A percentile compares a stretch with the other conserved stretches of the same genome.
Conservation (phyloP, 2,888 invertebrate species). For the Lampropteryx suffumata region DNA sequence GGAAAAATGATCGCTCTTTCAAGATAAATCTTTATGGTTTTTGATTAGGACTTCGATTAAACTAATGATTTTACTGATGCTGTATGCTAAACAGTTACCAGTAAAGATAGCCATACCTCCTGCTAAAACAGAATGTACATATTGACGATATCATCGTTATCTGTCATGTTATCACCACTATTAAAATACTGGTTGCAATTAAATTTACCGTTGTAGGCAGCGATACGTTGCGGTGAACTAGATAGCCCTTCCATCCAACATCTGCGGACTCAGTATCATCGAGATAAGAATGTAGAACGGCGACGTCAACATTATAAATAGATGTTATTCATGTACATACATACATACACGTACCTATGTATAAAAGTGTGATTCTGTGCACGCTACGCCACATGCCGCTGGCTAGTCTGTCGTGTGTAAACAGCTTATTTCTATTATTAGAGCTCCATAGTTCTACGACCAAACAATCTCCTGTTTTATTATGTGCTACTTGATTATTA, state of each 20-base stretch:
- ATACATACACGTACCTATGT: conserved; percentile 51
- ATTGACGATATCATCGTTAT: too few relatives aligned
- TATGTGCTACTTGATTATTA: conserved; percentile 14
- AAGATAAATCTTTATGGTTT: too few relatives aligned
- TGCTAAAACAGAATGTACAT: too few relatives aligned
- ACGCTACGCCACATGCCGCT: conserved; percentile 57
- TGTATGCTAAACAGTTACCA: too few relatives aligned
- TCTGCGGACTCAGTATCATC: conserved; percentile 61
- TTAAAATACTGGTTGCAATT: conserved; percentile 15
- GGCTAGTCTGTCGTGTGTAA: conserved; percentile 53
- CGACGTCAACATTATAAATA: conserved; percentile 79
- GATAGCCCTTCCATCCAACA: conserved; percentile 33
- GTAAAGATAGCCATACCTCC: too few relatives aligned
- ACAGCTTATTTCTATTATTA: conserved; percentile 53
- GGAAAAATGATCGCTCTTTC: too few relatives aligned
- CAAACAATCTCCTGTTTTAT: conserved; percentile 33
- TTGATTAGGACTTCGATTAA: too few relatives aligned
- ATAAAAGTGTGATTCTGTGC: conserved; percentile 51
- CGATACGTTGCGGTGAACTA: conserved; percentile 20
- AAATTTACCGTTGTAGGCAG: conserved; percentile 8
- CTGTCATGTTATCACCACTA: not conserved
- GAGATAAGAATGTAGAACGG: conserved; percentile 78
- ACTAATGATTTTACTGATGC: too few relatives aligned
- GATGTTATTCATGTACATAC: conserved; percentile 68
- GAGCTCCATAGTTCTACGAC: conserved; percentile 42